Evolutionary conservation across 2,113 vertebrate genomes (phyloP), one percentile per base, ranked within the genome.

Genomic region (Microtus ochrogaster): DNA sequence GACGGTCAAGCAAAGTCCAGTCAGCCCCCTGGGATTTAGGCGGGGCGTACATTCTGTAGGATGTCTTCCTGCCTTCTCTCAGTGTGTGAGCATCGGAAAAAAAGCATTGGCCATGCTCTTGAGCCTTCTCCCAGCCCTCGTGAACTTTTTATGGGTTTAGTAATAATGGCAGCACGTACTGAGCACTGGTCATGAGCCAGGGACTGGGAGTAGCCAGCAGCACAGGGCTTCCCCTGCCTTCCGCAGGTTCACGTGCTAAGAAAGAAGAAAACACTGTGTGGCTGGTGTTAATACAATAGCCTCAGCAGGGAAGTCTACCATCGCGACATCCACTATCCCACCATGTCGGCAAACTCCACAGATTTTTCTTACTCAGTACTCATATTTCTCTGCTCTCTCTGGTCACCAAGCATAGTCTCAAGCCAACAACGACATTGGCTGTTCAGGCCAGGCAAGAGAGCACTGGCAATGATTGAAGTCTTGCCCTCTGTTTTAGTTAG

Each of bases 391-490:
- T 49, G 58, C n/a, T 33, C 33, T 14, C 39, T 47, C 39, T 58
- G 33, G 49, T 36, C 24, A 19, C 36, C 39, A 58, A 30, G 28
- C 41, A 36, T 73, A 63, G 44, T 68, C 47, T 78, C 63, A 78
- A 24, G 2, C 39, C 63, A 77, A 0, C 36, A 70, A n/a, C 19
- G 28, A 41, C 11, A 24, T n/a, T 44, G 19, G 16, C 8, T 39
- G 74, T 3, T 22, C 55, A 61, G 73, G 14, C 47, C 68, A 44
- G 2, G 1, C 7, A 39, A n/a, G 61, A 78, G 44, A 36, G 72
- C 7, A 11, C 7, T 8, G 7, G n/a, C 24, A 19, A 55, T 0
- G 5, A 22, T 0, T 3, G 11, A 2, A 14, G 0, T 41, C 28
- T 68, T 36, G 8, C 65, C 39, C 22, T 10, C 52, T 39, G 52